Evolutionary conservation across 2,888 invertebrate genomes (phyloP).

Genomic region (Limnephilus auricula): DNA sequence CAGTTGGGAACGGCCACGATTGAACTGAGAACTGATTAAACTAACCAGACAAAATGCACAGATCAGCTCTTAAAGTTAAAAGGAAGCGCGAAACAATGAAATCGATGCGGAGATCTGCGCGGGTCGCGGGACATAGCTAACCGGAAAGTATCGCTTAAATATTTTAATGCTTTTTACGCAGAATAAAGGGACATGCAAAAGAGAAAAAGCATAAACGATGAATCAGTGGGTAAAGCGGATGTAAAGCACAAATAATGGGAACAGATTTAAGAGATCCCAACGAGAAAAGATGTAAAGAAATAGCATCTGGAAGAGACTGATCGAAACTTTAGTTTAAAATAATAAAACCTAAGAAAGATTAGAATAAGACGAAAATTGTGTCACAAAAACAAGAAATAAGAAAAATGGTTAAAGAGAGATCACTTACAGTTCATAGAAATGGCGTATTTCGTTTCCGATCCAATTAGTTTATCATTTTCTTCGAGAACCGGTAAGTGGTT

Average conservation of each 20-base stretch:
- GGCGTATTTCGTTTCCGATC: neutral
- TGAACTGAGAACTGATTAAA: neutral
- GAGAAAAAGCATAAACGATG: neutral
- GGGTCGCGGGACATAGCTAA: neutral
- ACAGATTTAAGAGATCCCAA: neutral
- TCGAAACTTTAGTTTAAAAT: too few species aligned
- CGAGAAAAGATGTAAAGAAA: too few species aligned
- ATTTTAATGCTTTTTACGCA: neutral
- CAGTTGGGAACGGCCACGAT: neutral
- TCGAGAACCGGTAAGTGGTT: neutral
- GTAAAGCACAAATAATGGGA: neutral
- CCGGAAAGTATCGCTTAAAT: neutral
- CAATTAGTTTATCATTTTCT: neutral
- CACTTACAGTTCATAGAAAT: neutral
- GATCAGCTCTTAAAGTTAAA: neutral
- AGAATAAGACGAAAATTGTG: neutral
- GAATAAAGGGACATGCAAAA: neutral
- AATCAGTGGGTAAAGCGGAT: neutral
- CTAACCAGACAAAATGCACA: neutral
- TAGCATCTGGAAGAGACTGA: neutral
- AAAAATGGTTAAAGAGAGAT: neutral
- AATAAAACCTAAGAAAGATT: too few species aligned
- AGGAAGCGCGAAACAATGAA: constrained; percentile 18
- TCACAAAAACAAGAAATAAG: neutral
- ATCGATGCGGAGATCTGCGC: constrained; percentile 4